Conservation (phyloP, 2,797 vertebrate genomes). For the Tamandua tetradactyla region DNA sequence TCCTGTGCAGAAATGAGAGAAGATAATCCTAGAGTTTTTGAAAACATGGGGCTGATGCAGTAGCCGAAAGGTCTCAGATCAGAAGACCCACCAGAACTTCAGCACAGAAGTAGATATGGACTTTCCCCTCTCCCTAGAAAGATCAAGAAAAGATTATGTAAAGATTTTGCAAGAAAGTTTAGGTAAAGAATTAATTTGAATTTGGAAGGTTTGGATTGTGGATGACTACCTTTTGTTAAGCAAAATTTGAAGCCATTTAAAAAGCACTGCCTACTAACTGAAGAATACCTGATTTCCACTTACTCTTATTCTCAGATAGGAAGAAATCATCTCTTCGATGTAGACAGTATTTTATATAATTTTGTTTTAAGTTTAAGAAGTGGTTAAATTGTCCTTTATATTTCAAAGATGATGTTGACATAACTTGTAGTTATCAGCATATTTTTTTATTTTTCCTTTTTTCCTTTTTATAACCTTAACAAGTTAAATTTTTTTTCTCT, state of each 20-base stretch:
- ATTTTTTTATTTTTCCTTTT: slow-evolving; percentile 58
- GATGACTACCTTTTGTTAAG: slow-evolving; percentile 83
- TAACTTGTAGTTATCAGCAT: slow-evolving; percentile 75
- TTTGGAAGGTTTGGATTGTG: slow-evolving; percentile 84
- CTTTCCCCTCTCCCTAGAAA: slow-evolving; percentile 75
- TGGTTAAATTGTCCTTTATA: slow-evolving; percentile 75
- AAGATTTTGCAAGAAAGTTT: slow-evolving; percentile 76
- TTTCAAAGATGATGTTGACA: slow-evolving; percentile 78
- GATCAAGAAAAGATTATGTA: slow-evolving; percentile 83
- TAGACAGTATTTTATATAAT: slow-evolving; percentile 83
- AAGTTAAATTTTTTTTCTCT: slow-evolving; percentile 47
- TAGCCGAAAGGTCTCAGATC: slow-evolving; percentile 99
- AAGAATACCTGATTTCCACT: slow-evolving; percentile 73
- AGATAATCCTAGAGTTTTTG: slow-evolving; percentile 96
- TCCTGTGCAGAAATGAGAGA: slow-evolving; percentile 96
- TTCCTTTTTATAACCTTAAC: slow-evolving; percentile 63
- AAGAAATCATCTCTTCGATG: slow-evolving; percentile 84
- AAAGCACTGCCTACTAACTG: slow-evolving; percentile 81
- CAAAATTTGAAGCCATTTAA: slow-evolving; percentile 80
- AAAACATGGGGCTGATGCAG: slow-evolving; percentile 98
- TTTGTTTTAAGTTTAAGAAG: slow-evolving; percentile 76
- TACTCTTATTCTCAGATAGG: slow-evolving; percentile 82
- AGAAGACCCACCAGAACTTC: slow-evolving; percentile 78
- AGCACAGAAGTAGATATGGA: slow-evolving; percentile 76
- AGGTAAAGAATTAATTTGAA: slow-evolving; percentile 80